Base-by-base conservation (phyloP, 2,113 vertebrate genomes). In the Microtus montanus region DNA sequence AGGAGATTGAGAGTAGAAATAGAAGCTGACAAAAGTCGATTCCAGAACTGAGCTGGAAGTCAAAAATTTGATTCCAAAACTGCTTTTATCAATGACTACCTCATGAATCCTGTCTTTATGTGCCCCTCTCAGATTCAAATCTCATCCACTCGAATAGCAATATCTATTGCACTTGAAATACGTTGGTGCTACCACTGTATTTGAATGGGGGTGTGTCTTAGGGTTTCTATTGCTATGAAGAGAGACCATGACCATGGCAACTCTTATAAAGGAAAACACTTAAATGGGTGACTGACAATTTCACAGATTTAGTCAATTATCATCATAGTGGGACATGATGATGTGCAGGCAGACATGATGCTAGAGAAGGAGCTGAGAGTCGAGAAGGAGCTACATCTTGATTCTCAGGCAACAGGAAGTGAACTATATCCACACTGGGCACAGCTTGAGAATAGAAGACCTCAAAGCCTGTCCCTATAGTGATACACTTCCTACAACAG, bases 41-140 rank as follows among this genome's bases (percentile, higher is more conserved):
- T 14, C 38, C 11, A 58, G 7, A 68, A 82, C n/a, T 68, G 24
- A 77, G 4, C 49, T 83, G 54, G 30, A 19, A 47, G 35, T 47
- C 35, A n/a, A 49, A 2, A 38, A 28, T 22, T 44, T 6, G 8
- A 82, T 75, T 95, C 96, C 89, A 91, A 71, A 96, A 73, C 41
- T 38, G 19, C 33, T 52, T 54, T 38, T 52, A 26, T 63, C 24
- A 63, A 38, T 70, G 35, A 73, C 61, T 68, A 5, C n/a, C 22
- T 0, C 5, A 11, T 70, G 33, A 35, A 30, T 77, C 61, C 24
- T 49, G 9, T 64, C 33, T 15, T 13, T 6, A 7, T 49, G 26
- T n/a, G 24, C 44, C 2, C 10, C 24, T 49, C 0, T 10, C 6
- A 5, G 1, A 13, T 9, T 3, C 5, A 38, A 80, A 38, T 2